Base-by-base conservation (phyloP, 2,888 invertebrate species). In the Dioctria linearis region DNA sequence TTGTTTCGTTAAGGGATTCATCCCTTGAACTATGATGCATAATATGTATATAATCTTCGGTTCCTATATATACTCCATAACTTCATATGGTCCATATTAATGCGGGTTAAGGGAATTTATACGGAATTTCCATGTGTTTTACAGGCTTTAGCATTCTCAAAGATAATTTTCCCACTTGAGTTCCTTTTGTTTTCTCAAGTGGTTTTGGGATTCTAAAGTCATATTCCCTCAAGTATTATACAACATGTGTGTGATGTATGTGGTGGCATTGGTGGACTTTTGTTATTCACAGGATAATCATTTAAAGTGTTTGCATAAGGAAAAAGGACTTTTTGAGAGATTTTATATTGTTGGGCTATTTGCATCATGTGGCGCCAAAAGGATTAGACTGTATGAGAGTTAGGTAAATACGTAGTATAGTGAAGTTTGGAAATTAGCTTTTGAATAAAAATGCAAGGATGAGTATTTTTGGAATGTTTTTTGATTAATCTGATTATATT, bases 101-200 rank as follows among this genome's bases (percentile, higher is more conserved):
- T 51, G 51, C n/a, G 25, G 39, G 37, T 46, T 25, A 25, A 63
- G 76, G 76, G 63, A 63, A 63, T 63, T 63, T 76, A 76, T 76
- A 46, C 25, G 63, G 63, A 63, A 76, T 63, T 76, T 63, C 61
- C 76, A 43, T 37, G 51, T 37, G 57, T 63, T 76, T 76, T 61
- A 63, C 46, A 39, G 46, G 42, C 49, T 46, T 46, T 25, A 25
- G 46, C 63, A 76, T 76, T 76, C 63, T 76, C 39, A 5, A 8
- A 49, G 49, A 76, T 76, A 61, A 76, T 76, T 61, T 63, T 59
- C 46, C 61, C 63, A 76, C 63, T 76, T 49, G 76, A 76, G 76
- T 42, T 76, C 63, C 46, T 46, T 25, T 76, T 76, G 76, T 76
- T 76, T 11, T 76, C 49, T 63, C 63, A 76, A 76, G 76, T 76